A percentile compares a stretch with the other conserved stretches of the same genome.
phyloP scores from a whole-genome alignment of 2,797 vertebrate genomes.

The Monodelphis domestica region DNA sequence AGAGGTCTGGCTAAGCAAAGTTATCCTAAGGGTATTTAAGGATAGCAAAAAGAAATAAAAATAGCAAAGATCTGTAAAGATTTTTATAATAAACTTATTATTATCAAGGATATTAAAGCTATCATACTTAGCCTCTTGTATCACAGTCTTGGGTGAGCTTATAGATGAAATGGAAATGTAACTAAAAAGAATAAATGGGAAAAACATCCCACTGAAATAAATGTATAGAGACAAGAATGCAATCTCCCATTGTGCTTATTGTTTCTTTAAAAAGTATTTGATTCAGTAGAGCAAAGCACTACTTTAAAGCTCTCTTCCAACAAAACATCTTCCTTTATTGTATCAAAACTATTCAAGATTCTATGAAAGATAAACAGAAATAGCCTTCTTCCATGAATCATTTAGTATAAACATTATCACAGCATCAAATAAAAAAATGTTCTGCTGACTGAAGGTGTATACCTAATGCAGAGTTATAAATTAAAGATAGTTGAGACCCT shows the following conservation, averaged over 20 bases:
- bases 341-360: not conserved
- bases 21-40: not conserved
- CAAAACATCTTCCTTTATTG: not conserved
- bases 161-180: not conserved
- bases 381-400: not conserved
- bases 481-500: not conserved
- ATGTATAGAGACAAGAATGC: not conserved
- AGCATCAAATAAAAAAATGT: not conserved
- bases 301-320: not conserved
- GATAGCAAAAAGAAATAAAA: not conserved
- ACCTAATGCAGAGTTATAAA: not conserved
- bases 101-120: not conserved
- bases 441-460: not conserved
- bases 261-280: not conserved
- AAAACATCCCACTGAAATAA: not conserved
- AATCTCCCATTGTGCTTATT: not conserved
- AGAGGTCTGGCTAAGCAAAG: not conserved
- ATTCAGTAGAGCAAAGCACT: not conserved
- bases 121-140: not conserved
- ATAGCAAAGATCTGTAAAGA: not conserved
- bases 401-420: not conserved
- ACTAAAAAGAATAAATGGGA: not conserved
- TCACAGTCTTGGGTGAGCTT: not conserved
- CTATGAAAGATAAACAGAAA: not conserved
- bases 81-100: not conserved